Conservation (phyloP, 2,888 invertebrate genomes). For the Petrolisthes cinctipes region DNA sequence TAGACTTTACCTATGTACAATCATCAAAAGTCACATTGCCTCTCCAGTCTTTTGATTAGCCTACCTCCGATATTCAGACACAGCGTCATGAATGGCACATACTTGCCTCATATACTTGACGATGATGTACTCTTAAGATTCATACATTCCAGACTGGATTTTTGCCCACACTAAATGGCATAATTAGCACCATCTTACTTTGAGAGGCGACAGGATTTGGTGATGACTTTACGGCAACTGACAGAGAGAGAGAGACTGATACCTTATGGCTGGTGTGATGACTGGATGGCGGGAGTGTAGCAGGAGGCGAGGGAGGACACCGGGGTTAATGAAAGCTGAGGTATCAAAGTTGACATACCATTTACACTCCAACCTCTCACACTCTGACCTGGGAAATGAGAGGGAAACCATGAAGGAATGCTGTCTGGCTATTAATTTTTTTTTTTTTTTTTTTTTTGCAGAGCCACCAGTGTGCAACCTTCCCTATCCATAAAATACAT, state of each 20-base stretch:
- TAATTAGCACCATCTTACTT: not conserved
- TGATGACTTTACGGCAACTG: not conserved
- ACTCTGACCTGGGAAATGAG: conserved; percentile 20
- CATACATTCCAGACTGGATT: not conserved
- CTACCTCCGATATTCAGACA: too few relatives aligned
- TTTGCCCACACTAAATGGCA: not conserved
- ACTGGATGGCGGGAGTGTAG: conserved; percentile 17
- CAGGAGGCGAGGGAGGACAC: conserved; percentile 10
- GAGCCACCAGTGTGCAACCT: too few relatives aligned
- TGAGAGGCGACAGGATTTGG: not conserved
- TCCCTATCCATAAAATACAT: too few relatives aligned
- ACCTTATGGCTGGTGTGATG: conserved; percentile 37
- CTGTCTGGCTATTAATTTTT: not conserved
- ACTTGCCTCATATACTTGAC: too few relatives aligned
- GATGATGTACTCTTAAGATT: not conserved
- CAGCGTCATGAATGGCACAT: too few relatives aligned
- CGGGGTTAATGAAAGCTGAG: conserved; percentile 24
- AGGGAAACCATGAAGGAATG: not conserved
- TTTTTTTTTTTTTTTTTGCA: too few relatives aligned
- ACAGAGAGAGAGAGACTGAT: not conserved
- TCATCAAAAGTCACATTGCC: too few relatives aligned
- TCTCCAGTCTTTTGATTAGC: too few relatives aligned
- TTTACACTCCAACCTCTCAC: not conserved
- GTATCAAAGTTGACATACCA: conserved; percentile 32
- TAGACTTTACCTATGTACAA: too few relatives aligned